A percentile compares a stretch with the other conserved stretches of the same genome.
Conservation (phyloP, 2,888 invertebrate species). For the Euspilapteryx auroguttella region DNA sequence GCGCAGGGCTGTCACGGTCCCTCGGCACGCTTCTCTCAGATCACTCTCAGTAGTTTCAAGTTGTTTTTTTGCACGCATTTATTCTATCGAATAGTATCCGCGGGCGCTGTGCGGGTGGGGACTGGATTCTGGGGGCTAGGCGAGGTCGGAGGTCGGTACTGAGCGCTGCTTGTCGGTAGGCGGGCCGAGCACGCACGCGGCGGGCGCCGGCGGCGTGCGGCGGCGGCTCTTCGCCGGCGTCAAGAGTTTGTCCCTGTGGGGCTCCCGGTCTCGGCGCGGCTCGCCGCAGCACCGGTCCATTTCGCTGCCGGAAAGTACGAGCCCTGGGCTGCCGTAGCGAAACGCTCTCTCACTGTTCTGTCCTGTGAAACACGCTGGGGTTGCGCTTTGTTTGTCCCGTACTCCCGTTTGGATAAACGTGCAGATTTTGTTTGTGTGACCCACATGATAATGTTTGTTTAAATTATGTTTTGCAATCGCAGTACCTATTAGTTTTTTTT, state of each 20-base stretch:
- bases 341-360: constrained; percentile 38
- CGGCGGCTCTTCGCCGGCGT: constrained; percentile 79
- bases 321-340: constrained; percentile 43
- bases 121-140: constrained; percentile 41
- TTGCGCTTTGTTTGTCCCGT: constrained; percentile 48
- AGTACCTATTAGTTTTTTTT: too few species aligned
- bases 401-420: constrained; percentile 30
- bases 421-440: too few species aligned
- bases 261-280: constrained; percentile 66
- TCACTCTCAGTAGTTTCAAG: constrained; percentile 53
- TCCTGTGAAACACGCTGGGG: constrained; percentile 34
- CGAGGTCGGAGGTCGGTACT: constrained; percentile 18
- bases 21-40: constrained; percentile 24
- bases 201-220: constrained; percentile 67
- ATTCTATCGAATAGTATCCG: constrained; percentile 41
- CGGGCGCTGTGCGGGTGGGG: constrained; percentile 25
- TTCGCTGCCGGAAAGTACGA: constrained; percentile 85
- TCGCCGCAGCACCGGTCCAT: constrained; percentile 80
- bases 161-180: constrained; percentile 54
- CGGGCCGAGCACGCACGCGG: constrained; percentile 28
- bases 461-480: too few species aligned
- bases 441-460: too few species aligned
- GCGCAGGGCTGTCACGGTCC: background rate
- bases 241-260: constrained; percentile 78
- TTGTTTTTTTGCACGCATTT: constrained; percentile 47